These are phyloP conservation scores for Microcebus lehilahytsara DNA, from an alignment of 2,113 vertebrate genomes.

Conservation along the genomic window DNA sequence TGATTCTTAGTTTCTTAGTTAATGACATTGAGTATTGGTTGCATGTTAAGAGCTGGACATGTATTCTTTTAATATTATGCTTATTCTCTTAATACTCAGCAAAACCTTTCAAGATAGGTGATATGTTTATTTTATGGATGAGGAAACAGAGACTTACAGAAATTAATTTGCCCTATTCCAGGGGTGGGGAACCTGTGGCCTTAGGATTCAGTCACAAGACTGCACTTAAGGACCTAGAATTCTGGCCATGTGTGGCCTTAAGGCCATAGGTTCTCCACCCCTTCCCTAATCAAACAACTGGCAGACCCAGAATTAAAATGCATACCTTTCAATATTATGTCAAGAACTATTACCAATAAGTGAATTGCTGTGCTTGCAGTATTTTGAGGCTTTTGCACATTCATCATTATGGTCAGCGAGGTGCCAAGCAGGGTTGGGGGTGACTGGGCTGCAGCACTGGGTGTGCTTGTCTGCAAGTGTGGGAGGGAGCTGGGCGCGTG, in stretches of 20 bases:
- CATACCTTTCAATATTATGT: background rate
- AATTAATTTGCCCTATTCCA: background rate
- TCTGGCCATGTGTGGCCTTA: no score
- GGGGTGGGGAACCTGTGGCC: no score
- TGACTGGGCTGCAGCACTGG: background rate
- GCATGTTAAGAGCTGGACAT: background rate
- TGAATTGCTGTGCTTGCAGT: background rate
- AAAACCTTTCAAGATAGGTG: background rate
- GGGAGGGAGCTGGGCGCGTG: background rate
- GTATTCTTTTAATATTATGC: background rate
- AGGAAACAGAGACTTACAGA: background rate
- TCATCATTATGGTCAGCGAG: background rate
- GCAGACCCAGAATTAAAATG: background rate
- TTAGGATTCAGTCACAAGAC: no score
- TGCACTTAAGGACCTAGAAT: no score
- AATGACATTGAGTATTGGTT: background rate
- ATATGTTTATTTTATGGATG: background rate
- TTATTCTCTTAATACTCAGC: background rate
- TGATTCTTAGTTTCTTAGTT: slow-evolving; percentile 18
- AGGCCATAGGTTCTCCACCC: no score
- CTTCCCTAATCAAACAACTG: background rate
- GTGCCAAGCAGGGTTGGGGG: background rate
- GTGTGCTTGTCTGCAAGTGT: no score
- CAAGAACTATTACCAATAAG: background rate
- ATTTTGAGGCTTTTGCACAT: background rate